These are phyloP conservation scores for Herpetotheres cachinnans DNA, from an alignment of 2,113 vertebrate species.

Conservation along the genomic window DNA sequence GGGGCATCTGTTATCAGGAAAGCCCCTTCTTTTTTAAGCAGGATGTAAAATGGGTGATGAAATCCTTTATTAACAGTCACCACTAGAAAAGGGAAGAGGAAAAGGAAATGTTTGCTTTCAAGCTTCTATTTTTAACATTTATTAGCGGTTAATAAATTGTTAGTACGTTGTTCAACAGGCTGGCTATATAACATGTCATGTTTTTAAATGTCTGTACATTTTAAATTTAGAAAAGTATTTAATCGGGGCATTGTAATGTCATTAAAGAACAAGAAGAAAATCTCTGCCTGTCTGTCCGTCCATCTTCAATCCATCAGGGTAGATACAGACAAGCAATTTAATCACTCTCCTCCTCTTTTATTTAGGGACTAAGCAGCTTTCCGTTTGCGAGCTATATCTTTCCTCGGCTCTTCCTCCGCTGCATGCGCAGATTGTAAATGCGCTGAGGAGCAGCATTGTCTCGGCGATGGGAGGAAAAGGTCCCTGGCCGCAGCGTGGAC, in stretches of 20 bases:
- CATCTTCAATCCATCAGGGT: background rate
- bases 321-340: background rate
- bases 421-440: accelerated
- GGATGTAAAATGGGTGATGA: conserved; percentile 49
- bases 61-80: background rate
- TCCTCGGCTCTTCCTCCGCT: background rate
- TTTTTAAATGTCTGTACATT: background rate
- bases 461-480: background rate
- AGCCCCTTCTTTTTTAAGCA: conserved; percentile 29
- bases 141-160: background rate
- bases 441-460: background rate
- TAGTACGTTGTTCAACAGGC: background rate
- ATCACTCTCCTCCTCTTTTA: background rate
- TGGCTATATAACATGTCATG: background rate
- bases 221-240: background rate
- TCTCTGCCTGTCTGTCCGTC: background rate
- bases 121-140: background rate
- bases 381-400: background rate
- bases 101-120: background rate
- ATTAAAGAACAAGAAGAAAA: background rate
- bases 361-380: background rate
- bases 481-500: accelerated
- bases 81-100: conserved; percentile 12
- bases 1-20: conserved; percentile 59
- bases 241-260: background rate